Conservation (phyloP, 2,797 vertebrate species). For the Orientallactaga sibirica region DNA sequence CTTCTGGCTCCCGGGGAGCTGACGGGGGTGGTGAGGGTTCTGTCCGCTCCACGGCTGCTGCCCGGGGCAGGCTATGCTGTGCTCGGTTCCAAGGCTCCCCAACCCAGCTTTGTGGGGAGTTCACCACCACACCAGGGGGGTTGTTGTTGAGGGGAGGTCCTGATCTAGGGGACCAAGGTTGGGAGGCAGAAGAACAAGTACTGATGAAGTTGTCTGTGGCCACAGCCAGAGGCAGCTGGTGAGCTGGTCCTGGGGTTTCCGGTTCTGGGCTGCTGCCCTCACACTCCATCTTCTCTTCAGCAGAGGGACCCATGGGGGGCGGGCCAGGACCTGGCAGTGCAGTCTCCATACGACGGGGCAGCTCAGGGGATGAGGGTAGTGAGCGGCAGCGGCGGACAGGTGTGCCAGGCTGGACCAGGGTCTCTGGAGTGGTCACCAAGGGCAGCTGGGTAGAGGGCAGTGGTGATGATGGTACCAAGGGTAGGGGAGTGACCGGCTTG, state of each 20-base stretch:
- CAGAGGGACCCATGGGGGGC: neutral
- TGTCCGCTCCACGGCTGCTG: slow-evolving; percentile 72
- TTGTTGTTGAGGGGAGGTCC: slow-evolving; percentile 92
- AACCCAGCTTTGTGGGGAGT: slow-evolving; percentile 89
- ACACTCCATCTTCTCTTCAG: slow-evolving; percentile 91
- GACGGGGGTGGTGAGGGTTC: slow-evolving; percentile 87
- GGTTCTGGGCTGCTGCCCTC: slow-evolving; percentile 89
- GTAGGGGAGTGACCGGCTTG: slow-evolving; percentile 94
- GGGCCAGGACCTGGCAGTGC: slow-evolving; percentile 59
- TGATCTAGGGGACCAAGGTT: slow-evolving; percentile 88
- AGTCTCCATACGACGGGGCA: slow-evolving; percentile 85
- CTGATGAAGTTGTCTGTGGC: slow-evolving; percentile 84
- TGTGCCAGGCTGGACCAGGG: slow-evolving; percentile 75
- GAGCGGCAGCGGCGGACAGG: slow-evolving; percentile 92
- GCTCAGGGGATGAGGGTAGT: slow-evolving; percentile 92
- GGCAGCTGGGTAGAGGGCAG: slow-evolving; percentile 84
- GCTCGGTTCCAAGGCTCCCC: slow-evolving; percentile 86
- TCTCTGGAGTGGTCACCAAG: slow-evolving; percentile 85
- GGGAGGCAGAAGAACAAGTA: slow-evolving; percentile 82
- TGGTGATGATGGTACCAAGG: slow-evolving; percentile 91
- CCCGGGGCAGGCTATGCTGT: slow-evolving; percentile 84
- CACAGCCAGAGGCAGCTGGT: slow-evolving; percentile 49
- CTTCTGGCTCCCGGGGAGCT: slow-evolving; percentile 91
- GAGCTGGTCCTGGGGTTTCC: slow-evolving; percentile 68
- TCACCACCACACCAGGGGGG: slow-evolving; percentile 86